A percentile compares a stretch with the other conserved stretches of the same genome.
These are phyloP conservation scores for Trogon melanurus DNA, from an alignment of 2,113 vertebrate genomes.

Conservation along the genomic window DNA sequence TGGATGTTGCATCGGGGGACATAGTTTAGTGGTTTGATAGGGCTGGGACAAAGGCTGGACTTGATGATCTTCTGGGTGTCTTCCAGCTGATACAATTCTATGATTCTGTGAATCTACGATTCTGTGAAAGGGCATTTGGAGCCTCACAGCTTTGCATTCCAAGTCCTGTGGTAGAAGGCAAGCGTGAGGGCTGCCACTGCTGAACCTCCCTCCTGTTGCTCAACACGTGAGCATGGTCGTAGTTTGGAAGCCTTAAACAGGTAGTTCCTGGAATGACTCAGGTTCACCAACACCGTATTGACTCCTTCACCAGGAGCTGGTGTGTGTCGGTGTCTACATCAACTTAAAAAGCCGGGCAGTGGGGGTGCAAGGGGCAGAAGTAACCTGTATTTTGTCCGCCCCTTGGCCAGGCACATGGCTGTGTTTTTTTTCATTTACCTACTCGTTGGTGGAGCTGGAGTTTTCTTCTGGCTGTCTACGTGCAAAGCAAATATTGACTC, in stretches of 20 bases:
- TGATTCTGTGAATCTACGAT: too few species aligned
- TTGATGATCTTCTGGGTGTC: too few species aligned
- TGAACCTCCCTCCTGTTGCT: not conserved
- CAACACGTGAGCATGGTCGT: accelerated
- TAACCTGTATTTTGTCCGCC: not conserved
- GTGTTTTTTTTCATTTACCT: not conserved
- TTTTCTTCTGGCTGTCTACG: not conserved
- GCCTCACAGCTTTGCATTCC: not conserved
- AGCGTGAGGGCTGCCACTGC: not conserved
- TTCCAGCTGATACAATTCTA: too few species aligned
- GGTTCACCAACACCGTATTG: not conserved
- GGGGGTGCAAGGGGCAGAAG: not conserved
- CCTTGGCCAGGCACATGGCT: not conserved
- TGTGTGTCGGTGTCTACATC: accelerated
- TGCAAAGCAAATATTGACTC: conserved; percentile 71
- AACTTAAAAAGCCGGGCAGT: not conserved
- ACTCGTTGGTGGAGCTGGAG: not conserved
- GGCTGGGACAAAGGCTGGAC: too few species aligned
- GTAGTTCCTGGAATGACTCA: not conserved
- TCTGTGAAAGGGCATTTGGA: not conserved
- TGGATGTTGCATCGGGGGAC: too few species aligned
- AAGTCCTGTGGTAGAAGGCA: not conserved
- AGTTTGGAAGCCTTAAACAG: not conserved
- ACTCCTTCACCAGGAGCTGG: not conserved
- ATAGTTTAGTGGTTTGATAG: too few species aligned